Evolutionary conservation across 2,113 vertebrate species (phyloP).

Genomic region (Oreochromis tanganicae): DNA sequence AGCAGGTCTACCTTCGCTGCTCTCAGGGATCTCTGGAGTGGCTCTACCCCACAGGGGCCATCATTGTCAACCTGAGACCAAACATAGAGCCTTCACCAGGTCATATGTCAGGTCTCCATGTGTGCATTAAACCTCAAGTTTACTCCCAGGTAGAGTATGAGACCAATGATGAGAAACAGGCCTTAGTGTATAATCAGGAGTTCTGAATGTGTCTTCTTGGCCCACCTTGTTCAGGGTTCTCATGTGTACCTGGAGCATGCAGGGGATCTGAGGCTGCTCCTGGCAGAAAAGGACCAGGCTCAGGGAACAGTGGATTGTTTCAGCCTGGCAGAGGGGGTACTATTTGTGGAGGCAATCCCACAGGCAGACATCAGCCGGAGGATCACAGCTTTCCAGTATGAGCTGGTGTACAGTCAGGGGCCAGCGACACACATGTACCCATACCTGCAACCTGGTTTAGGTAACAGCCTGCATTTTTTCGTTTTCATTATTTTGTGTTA

Average conservation of each 20-base stretch:
- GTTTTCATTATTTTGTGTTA: not conserved
- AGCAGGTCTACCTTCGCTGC: constrained; percentile 95
- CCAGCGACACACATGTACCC: constrained; percentile 70
- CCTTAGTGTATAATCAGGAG: not conserved
- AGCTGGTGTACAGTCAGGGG: constrained; percentile 73
- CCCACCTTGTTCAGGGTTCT: constrained; percentile 69
- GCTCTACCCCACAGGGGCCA: constrained; percentile 92
- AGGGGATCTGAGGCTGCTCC: constrained; percentile 84
- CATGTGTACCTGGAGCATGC: constrained; percentile 89
- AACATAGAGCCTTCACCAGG: constrained; percentile 73
- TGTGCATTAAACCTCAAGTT: constrained; percentile 83
- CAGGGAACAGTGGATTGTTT: constrained; percentile 78
- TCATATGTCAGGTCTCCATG: constrained; percentile 70
- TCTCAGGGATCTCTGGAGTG: constrained; percentile 86
- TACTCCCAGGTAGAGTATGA: constrained; percentile 72
- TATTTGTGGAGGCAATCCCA: constrained; percentile 87
- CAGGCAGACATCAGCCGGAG: constrained; percentile 87
- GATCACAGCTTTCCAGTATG: constrained; percentile 91
- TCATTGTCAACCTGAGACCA: constrained; percentile 88
- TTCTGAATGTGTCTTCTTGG: not conserved
- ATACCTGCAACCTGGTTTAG: constrained; percentile 27
- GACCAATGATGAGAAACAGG: not conserved
- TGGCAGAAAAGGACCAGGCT: constrained; percentile 74
- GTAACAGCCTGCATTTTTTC: not conserved
- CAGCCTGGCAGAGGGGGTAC: constrained; percentile 77